These are phyloP conservation scores for Malurus cyaneus DNA, from an alignment of 2,113 vertebrate genomes.

Conservation along the genomic window DNA sequence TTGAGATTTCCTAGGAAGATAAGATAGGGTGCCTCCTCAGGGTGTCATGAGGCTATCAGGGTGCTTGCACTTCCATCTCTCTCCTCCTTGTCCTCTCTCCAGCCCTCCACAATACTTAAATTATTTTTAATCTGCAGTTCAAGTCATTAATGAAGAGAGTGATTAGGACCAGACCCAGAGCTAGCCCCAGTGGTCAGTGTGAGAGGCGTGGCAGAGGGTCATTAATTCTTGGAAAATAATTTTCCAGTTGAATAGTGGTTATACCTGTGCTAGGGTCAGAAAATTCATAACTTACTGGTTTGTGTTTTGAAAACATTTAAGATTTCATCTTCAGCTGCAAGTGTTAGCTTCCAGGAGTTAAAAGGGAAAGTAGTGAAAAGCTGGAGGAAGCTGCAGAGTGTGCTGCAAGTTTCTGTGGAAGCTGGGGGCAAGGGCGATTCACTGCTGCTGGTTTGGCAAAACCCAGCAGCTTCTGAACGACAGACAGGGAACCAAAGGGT, in stretches of 20 bases:
- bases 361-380: not conserved
- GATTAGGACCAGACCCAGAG: not conserved
- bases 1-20: not conserved
- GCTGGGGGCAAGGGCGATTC: not conserved
- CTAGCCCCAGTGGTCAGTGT: not conserved
- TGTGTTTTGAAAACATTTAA: not conserved
- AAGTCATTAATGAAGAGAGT: not conserved
- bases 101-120: not conserved
- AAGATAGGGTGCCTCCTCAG: not conserved
- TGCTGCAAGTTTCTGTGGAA: not conserved
- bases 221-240: not conserved
- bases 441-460: not conserved
- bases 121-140: not conserved
- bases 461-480: not conserved
- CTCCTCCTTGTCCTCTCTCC: not conserved
- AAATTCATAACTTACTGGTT: not conserved
- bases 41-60: fast-evolving
- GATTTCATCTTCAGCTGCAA: not conserved
- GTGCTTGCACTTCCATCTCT: not conserved
- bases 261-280: not conserved
- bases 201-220: not conserved
- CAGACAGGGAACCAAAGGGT: not conserved
- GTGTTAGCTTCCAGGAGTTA: not conserved
- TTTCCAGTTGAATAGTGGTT: not conserved
- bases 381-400: not conserved